Evolutionary conservation across 2,113 vertebrate genomes (phyloP).

Genomic region (Crotalus viridis): DNA sequence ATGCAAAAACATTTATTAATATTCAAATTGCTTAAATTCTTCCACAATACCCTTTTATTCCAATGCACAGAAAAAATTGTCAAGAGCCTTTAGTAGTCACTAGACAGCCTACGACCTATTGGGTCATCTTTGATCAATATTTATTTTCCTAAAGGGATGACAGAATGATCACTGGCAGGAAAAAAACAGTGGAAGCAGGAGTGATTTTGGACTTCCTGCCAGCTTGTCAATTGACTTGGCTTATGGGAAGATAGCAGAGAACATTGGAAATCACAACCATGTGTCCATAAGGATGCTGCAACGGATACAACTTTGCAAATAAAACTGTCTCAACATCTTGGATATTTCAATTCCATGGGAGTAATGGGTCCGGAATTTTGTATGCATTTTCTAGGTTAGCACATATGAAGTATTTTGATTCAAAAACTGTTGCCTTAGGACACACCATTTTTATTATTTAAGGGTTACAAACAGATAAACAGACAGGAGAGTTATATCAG

Average conservation of each 20-base stretch:
- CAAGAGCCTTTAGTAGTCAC: background rate
- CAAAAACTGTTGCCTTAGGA: background rate
- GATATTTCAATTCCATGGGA: background rate
- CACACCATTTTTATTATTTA: background rate
- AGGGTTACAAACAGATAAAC: background rate
- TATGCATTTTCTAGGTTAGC: background rate
- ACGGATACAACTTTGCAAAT: background rate
- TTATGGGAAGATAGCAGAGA: background rate
- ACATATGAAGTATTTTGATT: background rate
- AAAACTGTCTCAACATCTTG: background rate
- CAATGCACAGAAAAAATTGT: background rate
- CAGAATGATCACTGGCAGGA: background rate
- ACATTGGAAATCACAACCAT: background rate
- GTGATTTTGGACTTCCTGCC: background rate
- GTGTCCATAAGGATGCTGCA: background rate
- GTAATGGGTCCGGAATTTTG: background rate
- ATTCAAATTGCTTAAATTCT: background rate
- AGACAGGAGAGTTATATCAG: background rate
- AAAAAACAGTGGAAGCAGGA: background rate
- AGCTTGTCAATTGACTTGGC: background rate
- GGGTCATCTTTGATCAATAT: background rate
- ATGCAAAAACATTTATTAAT: background rate
- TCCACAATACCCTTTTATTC: background rate
- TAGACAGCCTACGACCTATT: background rate
- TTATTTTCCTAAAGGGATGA: background rate